These are phyloP conservation scores for Malacoctenus gilli DNA, from an alignment of 2,797 vertebrate species.

Conservation along the genomic window DNA sequence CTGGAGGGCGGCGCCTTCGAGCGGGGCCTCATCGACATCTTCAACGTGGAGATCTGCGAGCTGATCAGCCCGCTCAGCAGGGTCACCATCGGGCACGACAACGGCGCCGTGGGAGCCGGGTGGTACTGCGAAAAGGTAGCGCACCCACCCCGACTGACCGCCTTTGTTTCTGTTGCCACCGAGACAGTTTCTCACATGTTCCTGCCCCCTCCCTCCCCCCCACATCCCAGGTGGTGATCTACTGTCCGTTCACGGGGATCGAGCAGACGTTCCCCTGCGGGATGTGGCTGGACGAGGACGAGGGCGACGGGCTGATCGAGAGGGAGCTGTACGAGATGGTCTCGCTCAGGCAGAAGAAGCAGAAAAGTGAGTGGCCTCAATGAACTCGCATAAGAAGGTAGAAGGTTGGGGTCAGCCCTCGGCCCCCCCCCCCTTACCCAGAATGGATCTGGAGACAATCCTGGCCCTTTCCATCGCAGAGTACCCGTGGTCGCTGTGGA, in stretches of 20 bases:
- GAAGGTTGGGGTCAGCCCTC: too few species aligned
- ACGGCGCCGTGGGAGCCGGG: slow-evolving; percentile 89
- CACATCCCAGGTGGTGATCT: slow-evolving; percentile 87
- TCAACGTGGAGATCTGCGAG: slow-evolving; percentile 91
- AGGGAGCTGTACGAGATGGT: slow-evolving; percentile 97
- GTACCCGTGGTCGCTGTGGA: slow-evolving; percentile 94
- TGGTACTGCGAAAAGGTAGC: slow-evolving; percentile 98
- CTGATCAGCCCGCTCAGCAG: slow-evolving; percentile 95
- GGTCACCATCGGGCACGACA: slow-evolving; percentile 94
- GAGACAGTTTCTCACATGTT: not conserved
- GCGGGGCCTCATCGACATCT: slow-evolving; percentile 91
- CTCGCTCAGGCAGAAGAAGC: slow-evolving; percentile 89
- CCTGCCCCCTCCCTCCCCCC: not conserved
- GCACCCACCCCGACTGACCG: too few species aligned
- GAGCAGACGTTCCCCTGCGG: slow-evolving; percentile 96
- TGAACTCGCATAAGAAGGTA: too few species aligned
- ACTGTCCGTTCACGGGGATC: slow-evolving; percentile 94
- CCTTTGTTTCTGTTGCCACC: too few species aligned
- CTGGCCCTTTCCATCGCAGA: slow-evolving; percentile 72
- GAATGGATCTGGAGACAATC: too few species aligned
- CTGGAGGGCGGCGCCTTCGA: slow-evolving; percentile 96
- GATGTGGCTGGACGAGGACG: slow-evolving; percentile 96
- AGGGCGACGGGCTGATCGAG: slow-evolving; percentile 92
- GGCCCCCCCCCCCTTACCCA: too few species aligned
- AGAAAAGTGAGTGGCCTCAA: slow-evolving; percentile 86